These are phyloP conservation scores for Neomorphus geoffroyi DNA, from an alignment of 2,797 vertebrate species.

Conservation along the genomic window DNA sequence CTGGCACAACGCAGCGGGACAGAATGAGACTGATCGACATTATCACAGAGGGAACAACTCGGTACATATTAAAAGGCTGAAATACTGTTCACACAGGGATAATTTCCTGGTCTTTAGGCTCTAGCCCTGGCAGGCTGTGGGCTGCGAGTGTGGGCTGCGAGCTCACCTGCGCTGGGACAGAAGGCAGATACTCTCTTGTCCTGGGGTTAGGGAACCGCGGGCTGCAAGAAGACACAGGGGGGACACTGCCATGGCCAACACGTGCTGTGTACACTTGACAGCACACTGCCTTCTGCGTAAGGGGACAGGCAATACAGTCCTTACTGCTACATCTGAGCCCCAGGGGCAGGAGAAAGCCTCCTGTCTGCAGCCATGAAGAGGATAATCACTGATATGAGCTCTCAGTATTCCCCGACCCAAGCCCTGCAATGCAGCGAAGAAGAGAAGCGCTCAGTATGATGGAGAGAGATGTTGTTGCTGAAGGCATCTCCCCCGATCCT, in stretches of 20 bases:
- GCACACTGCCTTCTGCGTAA: neutral
- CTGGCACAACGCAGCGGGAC: neutral
- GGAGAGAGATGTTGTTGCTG: neutral
- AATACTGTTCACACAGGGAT: neutral
- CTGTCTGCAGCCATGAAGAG: neutral
- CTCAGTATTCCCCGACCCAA: accelerated
- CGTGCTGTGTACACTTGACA: accelerated
- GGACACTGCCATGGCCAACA: neutral
- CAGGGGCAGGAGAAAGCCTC: neutral
- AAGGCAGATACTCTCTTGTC: neutral
- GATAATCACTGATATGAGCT: neutral
- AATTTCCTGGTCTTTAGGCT: neutral
- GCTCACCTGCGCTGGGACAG: neutral
- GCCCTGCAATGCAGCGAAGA: neutral
- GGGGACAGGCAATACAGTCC: neutral
- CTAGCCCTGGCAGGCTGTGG: neutral
- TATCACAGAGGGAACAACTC: neutral
- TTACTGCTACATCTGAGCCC: neutral
- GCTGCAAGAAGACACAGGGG: neutral
- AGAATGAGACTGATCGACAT: neutral
- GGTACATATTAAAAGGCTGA: neutral
- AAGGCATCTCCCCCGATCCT: neutral
- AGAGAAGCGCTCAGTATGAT: neutral
- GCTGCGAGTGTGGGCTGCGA: neutral
- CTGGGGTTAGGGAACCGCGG: neutral